These are phyloP conservation scores for Psephotus haematonotus DNA, from an alignment of 2,113 vertebrate species.

Conservation along the genomic window DNA sequence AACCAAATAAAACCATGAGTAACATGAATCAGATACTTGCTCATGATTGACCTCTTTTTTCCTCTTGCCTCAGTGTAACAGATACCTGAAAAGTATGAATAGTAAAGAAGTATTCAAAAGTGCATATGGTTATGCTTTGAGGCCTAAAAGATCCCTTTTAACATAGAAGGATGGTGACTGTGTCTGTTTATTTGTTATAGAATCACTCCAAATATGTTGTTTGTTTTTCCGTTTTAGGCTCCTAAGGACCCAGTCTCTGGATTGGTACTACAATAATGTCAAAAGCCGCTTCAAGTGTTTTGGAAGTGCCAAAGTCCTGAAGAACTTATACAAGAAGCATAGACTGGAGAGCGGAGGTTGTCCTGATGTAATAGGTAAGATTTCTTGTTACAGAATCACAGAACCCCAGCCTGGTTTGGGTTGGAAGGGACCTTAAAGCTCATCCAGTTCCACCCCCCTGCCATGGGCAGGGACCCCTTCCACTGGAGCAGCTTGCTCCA, in stretches of 20 bases:
- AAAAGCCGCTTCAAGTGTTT: constrained; percentile 97
- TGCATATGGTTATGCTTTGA: background rate
- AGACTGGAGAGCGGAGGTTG: constrained; percentile 84
- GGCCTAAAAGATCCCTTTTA: background rate
- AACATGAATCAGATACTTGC: background rate
- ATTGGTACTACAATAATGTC: constrained; percentile 98
- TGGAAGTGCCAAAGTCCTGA: constrained; percentile 96
- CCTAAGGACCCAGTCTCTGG: constrained; percentile 89
- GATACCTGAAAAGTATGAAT: background rate
- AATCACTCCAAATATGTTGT: background rate
- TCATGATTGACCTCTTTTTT: background rate
- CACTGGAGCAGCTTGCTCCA: background rate
- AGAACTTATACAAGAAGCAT: constrained; percentile 93
- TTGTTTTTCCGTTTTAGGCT: constrained; percentile 75
- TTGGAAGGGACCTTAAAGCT: background rate
- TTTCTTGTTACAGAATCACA: background rate
- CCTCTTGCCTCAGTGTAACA: background rate
- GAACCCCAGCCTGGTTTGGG: background rate
- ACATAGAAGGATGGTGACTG: background rate
- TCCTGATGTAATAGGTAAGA: constrained; percentile 84
- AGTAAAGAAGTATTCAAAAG: background rate
- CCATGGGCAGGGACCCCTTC: no score
- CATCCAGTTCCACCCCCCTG: background rate
- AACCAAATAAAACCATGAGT: background rate
- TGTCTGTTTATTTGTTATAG: background rate